A percentile compares a stretch with the other conserved stretches of the same genome.
phyloP scores from a whole-genome alignment of 2,797 vertebrate genomes.

The Sarcoramphus papa region DNA sequence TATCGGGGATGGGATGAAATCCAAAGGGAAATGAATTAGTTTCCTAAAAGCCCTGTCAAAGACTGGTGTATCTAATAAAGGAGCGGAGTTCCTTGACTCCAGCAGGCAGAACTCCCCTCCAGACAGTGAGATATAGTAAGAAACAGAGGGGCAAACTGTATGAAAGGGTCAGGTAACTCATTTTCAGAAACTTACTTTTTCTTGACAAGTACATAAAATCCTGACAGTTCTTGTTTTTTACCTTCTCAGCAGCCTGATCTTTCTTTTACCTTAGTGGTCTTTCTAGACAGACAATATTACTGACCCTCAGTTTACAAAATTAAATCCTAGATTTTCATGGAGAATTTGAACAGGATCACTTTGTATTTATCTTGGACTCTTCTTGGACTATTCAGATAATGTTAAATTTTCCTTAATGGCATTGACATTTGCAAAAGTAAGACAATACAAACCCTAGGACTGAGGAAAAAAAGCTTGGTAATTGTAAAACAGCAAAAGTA shows the following conservation, averaged over 20 bases:
- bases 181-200: not conserved
- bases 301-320: not conserved
- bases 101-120: not conserved
- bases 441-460: not conserved
- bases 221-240: not conserved
- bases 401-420: not conserved
- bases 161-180: not conserved
- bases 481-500: not conserved
- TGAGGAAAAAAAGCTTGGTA: not conserved
- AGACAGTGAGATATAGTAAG: not conserved
- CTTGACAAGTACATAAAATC: not conserved
- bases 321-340: not conserved
- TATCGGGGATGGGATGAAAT: not conserved
- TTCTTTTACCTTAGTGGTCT: not conserved
- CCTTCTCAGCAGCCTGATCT: not conserved
- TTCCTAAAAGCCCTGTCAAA: not conserved
- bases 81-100: not conserved
- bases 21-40: not conserved
- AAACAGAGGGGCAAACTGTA: not conserved
- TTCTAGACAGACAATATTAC: not conserved
- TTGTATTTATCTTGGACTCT: not conserved
- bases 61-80: not conserved
- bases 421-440: not conserved
- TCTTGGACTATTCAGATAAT: not conserved
- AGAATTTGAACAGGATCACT: not conserved